Evolutionary conservation across 92 coral and sea anemone genomes (phyloP), one percentile per base, ranked within the genome.

Genomic region (Umimayanthus chanpuru): DNA sequence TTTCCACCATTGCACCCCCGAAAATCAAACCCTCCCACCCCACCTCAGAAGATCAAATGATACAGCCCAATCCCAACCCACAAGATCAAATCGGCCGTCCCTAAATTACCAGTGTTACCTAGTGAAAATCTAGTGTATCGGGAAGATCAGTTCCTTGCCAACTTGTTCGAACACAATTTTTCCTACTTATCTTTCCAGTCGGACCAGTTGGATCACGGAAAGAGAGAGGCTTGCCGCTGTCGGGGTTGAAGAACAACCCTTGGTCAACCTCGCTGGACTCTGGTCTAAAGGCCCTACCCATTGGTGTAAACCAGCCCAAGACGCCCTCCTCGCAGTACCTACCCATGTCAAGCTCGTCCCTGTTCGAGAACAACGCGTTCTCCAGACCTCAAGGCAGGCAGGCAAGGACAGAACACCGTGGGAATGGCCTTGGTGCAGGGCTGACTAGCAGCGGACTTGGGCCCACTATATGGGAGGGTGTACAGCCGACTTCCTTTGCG

Each of bases 211-310:
- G 91, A 15, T 91, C 86, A 61, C 93, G 94, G 39, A 86, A 86
- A 72, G 78, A 70, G 47, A 89, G 28, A 29, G 78, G 88, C 55
- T 78, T 91, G 80, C 89, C 87, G 6, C 58, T 94, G 18, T 76
- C 94, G 8, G 90, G 74, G 32, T 86, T 90, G 74, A 92, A 89
- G 88, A 91, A 91, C 66, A 90, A 82, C 85, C 98, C 94, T 44
- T 95, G 98, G 98, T 79, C 93, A 30, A 87, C 87, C 40, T 88
- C 98, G 5, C 43, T 89, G 61, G 98, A 95, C 25, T 88, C 94
- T 3, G 91, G 90, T 49, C 85, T 90, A 14, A 89, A 85, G 30
- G 91, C 90, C 53, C 74, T 87, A 28, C 74, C 94, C 64, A 36
- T 70, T 47, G 55, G 89, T 12, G 85, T 76, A 85, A 85, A 53